phyloP scores from a whole-genome alignment of 2,888 invertebrate genomes.

The Nematopogon swammerdamellus region DNA sequence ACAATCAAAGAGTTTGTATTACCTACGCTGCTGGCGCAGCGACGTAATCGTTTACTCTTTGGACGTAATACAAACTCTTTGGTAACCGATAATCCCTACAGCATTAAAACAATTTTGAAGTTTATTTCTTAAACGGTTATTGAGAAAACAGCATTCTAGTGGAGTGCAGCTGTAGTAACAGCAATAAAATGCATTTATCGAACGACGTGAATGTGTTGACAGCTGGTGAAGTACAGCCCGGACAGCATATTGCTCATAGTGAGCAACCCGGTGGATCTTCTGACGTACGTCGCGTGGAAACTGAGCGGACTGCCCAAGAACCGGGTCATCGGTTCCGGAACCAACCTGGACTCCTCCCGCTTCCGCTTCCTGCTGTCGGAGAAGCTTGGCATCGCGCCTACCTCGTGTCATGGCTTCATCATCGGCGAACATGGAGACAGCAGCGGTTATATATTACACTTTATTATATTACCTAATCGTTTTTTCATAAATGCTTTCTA shows the following conservation, averaged over 20 bases:
- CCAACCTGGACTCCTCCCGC: slow-evolving; percentile 88
- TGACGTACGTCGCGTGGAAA: slow-evolving; percentile 95
- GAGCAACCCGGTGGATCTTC: slow-evolving; percentile 89
- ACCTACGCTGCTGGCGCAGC: too few relatives aligned
- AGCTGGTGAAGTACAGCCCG: slow-evolving; percentile 80
- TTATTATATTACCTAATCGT: too few relatives aligned
- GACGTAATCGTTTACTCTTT: too few relatives aligned
- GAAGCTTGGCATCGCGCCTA: slow-evolving; percentile 74
- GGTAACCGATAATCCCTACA: too few relatives aligned
- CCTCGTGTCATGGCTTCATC: slow-evolving; percentile 88
- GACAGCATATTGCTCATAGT: slow-evolving; percentile 83
- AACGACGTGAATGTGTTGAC: neutral
- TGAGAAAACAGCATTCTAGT: too few relatives aligned
- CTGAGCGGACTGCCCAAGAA: slow-evolving; percentile 85
- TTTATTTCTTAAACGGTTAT: too few relatives aligned
- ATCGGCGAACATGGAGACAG: slow-evolving; percentile 94
- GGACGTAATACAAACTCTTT: too few relatives aligned
- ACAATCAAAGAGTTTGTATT: too few relatives aligned
- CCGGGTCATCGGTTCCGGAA: slow-evolving; percentile 88
- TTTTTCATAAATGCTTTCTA: neutral
- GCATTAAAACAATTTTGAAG: too few relatives aligned
- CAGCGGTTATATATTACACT: slow-evolving; percentile 59
- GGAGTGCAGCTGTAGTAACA: too few relatives aligned
- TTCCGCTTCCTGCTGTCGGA: slow-evolving; percentile 87
- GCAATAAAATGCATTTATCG: too few relatives aligned